Percentiles rank a stretch among this genome's conserved stretches.
Evolutionary conservation across 2,113 vertebrate species (phyloP).

Genomic region (Narcine bancroftii): DNA sequence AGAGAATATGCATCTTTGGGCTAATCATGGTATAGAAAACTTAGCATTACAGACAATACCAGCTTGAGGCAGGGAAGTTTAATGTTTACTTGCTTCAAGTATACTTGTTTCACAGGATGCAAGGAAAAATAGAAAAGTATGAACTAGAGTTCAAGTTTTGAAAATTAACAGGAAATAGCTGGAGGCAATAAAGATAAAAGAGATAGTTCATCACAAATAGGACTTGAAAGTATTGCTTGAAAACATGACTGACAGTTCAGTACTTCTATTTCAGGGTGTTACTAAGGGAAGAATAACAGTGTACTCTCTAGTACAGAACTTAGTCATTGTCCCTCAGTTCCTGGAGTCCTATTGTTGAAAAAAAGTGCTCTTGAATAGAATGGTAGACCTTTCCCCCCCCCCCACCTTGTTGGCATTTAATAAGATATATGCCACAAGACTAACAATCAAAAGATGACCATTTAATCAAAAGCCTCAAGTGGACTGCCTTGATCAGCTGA

Average conservation of each 20-base stretch:
- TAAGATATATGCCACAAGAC: neutral
- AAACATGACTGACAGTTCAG: constrained; percentile 25
- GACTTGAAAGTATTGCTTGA: constrained; percentile 19
- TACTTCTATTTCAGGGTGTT: constrained; percentile 20
- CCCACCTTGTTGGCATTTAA: neutral
- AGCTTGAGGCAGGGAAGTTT: constrained; percentile 16
- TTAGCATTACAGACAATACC: neutral
- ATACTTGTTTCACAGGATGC: neutral
- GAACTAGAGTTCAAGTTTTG: constrained; percentile 26
- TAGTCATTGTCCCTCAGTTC: neutral
- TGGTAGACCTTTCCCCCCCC: too few relatives aligned
- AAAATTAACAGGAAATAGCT: constrained; percentile 33
- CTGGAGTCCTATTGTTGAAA: neutral
- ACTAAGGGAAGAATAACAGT: neutral
- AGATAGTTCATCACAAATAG: constrained; percentile 10
- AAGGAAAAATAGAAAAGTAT: constrained; percentile 23
- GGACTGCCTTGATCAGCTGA: constrained; percentile 29
- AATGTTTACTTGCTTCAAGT: constrained; percentile 21
- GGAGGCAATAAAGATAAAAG: constrained; percentile 32
- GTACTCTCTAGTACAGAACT: constrained; percentile 11
- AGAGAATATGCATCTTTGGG: neutral
- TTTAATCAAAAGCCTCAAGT: constrained; percentile 35
- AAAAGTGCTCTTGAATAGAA: neutral
- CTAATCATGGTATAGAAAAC: neutral
- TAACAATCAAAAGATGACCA: constrained; percentile 8